phyloP scores from a whole-genome alignment of 2,888 invertebrate genomes.

The Ophioninae sp. region DNA sequence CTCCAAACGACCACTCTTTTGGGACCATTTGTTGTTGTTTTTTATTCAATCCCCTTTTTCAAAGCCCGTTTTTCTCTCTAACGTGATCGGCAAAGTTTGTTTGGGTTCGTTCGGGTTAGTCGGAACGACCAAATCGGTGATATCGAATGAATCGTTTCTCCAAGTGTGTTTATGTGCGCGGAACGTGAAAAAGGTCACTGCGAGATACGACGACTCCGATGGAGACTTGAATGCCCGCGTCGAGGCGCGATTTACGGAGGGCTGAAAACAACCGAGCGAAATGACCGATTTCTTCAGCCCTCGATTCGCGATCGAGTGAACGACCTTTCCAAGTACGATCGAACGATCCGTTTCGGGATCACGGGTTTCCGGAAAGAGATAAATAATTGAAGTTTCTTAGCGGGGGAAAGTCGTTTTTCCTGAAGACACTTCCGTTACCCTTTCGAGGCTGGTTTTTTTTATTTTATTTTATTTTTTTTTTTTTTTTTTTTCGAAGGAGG shows the following conservation, averaged over 20 bases:
- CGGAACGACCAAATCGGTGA: no score
- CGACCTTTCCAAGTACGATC: neutral
- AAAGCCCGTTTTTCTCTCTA: no score
- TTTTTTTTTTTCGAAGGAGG: no score
- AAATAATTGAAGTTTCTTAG: slow-evolving; percentile 22
- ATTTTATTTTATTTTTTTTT: no score
- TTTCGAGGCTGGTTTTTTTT: neutral
- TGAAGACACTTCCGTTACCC: slow-evolving; percentile 4
- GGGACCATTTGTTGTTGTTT: no score
- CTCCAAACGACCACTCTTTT: no score
- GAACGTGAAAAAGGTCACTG: slow-evolving; percentile 45
- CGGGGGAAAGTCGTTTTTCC: slow-evolving; percentile 48
- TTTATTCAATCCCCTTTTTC: no score
- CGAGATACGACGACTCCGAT: slow-evolving; percentile 17
- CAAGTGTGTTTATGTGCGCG: slow-evolving; percentile 28
- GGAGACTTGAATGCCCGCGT: slow-evolving; percentile 60
- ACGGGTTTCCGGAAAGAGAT: neutral
- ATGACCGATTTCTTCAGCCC: slow-evolving; percentile 12
- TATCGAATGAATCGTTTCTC: no score
- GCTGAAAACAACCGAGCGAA: slow-evolving; percentile 13
- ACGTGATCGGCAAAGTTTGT: no score
- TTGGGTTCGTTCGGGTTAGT: no score
- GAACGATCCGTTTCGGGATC: neutral
- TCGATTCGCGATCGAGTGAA: neutral
- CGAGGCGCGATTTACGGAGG: slow-evolving; percentile 50